Conservation (phyloP, 30 jellyfish, hydroid and myxozoan species). For the Pseudorhiza aurosa region DNA sequence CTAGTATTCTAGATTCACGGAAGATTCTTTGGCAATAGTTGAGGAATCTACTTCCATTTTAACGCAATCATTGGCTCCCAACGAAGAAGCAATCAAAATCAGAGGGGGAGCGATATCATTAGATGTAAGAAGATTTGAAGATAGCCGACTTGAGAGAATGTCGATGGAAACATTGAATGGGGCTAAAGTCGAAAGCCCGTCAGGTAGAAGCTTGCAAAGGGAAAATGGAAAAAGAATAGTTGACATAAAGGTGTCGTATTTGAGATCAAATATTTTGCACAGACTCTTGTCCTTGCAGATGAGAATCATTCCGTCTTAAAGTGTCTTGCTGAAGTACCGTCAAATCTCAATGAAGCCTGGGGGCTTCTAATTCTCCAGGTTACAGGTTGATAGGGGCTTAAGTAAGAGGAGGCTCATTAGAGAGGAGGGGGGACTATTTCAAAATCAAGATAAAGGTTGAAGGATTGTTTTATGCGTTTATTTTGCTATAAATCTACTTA, state of each 20-base stretch:
- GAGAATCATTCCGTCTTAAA: too few species aligned
- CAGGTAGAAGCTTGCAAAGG: background rate
- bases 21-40: conserved; percentile 3
- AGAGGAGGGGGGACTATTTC: too few species aligned
- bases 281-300: too few species aligned
- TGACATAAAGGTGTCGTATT: background rate
- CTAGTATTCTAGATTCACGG: conserved; percentile 12
- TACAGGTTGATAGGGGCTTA: too few species aligned
- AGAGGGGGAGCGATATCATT: conserved; percentile 17
- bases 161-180: conserved; percentile 8
- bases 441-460: too few species aligned
- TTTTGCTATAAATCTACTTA: too few species aligned
- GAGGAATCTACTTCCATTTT: conserved; percentile 7
- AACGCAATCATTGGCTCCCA: conserved; percentile 27
- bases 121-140: conserved; percentile 27
- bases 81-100: conserved; percentile 27
- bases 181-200: conserved; percentile 18
- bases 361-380: too few species aligned
- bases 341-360: too few species aligned
- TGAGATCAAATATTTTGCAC: too few species aligned
- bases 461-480: too few species aligned
- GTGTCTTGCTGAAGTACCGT: too few species aligned
- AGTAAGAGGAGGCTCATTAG: too few species aligned
- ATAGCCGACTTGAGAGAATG: background rate
- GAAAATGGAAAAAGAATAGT: background rate